Evolutionary conservation across 2,888 invertebrate species (phyloP), one percentile per base, ranked within the genome.

Genomic region (Punctoribates punctum): DNA sequence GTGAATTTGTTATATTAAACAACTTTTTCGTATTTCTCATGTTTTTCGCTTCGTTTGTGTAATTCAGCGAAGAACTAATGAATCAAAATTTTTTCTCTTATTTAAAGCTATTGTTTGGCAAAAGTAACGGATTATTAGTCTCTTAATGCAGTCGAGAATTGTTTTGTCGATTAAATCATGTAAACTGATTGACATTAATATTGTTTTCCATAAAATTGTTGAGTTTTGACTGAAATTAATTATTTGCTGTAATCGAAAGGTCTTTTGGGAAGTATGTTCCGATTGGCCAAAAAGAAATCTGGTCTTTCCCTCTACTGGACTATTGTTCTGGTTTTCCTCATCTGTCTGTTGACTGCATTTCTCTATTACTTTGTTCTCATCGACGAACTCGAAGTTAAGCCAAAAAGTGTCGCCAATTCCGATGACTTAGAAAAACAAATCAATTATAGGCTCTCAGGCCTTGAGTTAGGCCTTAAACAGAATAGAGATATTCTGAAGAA

Each of bases 401-500:
- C 72, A 6, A 72, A 72, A 38, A 72, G 6, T 46, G 23, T 72
- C 23, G 25, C 25, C 15, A 67, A 67, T 38, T 34, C 25, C 23
- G 72, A 72, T 72, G 20, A 46, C 23, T 46, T 72, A 25, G 72
- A 72, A 46, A 72, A 48, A 46, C 67, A 75, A 51, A 75, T 75
- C 54, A 62, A 75, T 70, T 51, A 38, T 20, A 73, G 72, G 27
- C 46, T 77, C 13, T n/a, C 46, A n/a, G 34, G 51, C 15, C 60
- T 77, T 34, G 77, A 77, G 75, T 38, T 29, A 42, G 75, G 75
- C 6, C 65, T 77, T 1, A 74, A 77, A 67, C 75, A 77, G 38
- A 77, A 77, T 73, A 75, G 75, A 42, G 75, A 67, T 70, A 34
- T 77, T 25, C 48, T 77, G 3, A 65, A 77, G 9, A 48, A 60